phyloP scores from a whole-genome alignment of 2,113 vertebrate species.

The Gallinago media region DNA sequence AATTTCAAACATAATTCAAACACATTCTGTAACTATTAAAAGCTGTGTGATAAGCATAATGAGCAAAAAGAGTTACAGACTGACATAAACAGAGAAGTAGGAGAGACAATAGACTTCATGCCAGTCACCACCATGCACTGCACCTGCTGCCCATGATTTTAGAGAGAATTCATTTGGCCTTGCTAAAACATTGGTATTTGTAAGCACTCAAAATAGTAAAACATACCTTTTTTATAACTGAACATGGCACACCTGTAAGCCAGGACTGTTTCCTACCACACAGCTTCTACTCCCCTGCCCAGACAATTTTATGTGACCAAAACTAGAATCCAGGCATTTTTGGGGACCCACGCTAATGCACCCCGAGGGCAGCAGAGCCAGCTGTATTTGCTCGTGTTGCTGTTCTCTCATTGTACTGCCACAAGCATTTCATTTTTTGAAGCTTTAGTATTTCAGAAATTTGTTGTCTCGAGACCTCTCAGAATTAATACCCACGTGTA shows the following conservation, averaged over 20 bases:
- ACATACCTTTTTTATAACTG: background rate
- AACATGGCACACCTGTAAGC: background rate
- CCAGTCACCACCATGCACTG: slow-evolving; percentile 53
- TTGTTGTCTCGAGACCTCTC: background rate
- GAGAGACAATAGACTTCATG: slow-evolving; percentile 67
- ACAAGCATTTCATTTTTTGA: background rate
- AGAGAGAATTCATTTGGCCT: slow-evolving; percentile 46
- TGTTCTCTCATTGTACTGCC: background rate
- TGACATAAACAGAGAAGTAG: slow-evolving; percentile 59
- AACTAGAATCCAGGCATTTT: background rate
- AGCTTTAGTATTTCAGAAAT: background rate
- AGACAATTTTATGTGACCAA: background rate
- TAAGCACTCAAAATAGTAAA: slow-evolving; percentile 4
- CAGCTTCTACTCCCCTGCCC: background rate
- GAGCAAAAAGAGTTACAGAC: slow-evolving; percentile 66
- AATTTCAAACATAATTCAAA: slow-evolving; percentile 66
- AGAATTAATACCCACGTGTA: background rate
- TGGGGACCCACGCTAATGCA: background rate
- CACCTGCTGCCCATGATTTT: slow-evolving; percentile 59
- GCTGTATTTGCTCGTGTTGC: background rate
- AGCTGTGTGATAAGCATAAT: slow-evolving; percentile 64
- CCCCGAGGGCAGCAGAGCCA: background rate
- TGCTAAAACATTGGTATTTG: background rate
- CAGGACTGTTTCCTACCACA: background rate
- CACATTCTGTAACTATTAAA: slow-evolving; percentile 70